A percentile compares a stretch with the other conserved stretches of the same genome.
Evolutionary conservation across 2,797 vertebrate genomes (phyloP).

Genomic region (Sorex maritimensis): DNA sequence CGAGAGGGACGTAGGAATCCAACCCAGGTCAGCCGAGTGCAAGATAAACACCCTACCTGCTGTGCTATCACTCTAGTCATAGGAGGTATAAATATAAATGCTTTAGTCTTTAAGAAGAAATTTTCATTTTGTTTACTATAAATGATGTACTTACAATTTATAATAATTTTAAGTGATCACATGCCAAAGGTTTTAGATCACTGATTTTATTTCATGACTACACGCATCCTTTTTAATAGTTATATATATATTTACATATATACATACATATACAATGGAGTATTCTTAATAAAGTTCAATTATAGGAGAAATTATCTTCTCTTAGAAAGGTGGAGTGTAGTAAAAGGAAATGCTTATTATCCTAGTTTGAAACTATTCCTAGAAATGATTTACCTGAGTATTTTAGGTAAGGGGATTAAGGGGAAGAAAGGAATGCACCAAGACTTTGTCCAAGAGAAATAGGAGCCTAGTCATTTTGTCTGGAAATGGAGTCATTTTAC

Average conservation of each 20-base stretch:
- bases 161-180: constrained; percentile 50
- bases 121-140: constrained; percentile 34
- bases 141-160: neutral
- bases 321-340: constrained; percentile 52
- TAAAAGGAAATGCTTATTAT: constrained; percentile 68
- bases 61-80: too few relatives aligned
- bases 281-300: constrained; percentile 66
- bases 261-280: constrained; percentile 56
- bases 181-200: neutral
- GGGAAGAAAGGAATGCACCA: constrained; percentile 61
- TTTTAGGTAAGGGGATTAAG: constrained; percentile 71
- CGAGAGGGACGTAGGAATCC: too few relatives aligned
- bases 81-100: neutral
- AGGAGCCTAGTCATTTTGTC: constrained; percentile 62
- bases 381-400: constrained; percentile 77
- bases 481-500: constrained; percentile 77
- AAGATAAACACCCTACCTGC: too few relatives aligned
- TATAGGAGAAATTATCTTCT: constrained; percentile 72
- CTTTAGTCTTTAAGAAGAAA: constrained; percentile 37
- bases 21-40: too few relatives aligned
- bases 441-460: constrained; percentile 79
- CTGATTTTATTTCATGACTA: constrained; percentile 41
- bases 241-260: constrained; percentile 63
- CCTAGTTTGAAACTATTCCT: constrained; percentile 69
- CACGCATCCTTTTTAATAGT: constrained; percentile 14